phyloP scores from a whole-genome alignment of 2,113 vertebrate genomes.

The Emydocephalus ijimae region DNA sequence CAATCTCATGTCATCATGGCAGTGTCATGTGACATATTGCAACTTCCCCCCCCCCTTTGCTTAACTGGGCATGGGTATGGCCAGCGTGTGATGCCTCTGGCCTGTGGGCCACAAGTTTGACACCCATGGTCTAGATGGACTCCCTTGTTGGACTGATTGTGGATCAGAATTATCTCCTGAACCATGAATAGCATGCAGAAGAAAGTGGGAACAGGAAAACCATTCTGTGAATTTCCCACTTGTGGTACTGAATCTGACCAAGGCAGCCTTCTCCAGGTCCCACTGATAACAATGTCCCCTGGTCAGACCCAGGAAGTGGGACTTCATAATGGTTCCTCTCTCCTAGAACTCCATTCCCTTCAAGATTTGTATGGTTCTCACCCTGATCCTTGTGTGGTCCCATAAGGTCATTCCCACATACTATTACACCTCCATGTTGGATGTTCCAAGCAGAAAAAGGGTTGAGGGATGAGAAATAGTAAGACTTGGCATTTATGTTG shows the following conservation, averaged over 20 bases:
- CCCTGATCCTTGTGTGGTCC: background rate
- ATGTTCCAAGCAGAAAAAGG: background rate
- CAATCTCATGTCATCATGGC: too few species aligned
- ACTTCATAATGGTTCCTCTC: background rate
- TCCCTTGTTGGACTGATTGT: background rate
- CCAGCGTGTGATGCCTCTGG: too few species aligned
- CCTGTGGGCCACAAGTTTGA: too few species aligned
- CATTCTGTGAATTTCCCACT: background rate
- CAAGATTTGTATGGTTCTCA: background rate
- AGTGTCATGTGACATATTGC: too few species aligned
- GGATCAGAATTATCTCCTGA: background rate
- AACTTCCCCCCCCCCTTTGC: too few species aligned
- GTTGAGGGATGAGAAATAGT: background rate
- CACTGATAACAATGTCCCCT: background rate
- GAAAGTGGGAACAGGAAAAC: background rate
- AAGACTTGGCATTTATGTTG: background rate
- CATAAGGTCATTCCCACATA: background rate
- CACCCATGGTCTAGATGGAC: background rate
- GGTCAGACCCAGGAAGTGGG: background rate
- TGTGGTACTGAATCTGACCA: background rate
- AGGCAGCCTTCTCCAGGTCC: background rate
- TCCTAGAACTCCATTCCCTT: background rate
- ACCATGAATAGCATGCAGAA: background rate
- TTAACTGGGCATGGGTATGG: too few species aligned
- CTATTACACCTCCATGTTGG: background rate